These are phyloP conservation scores for Eugnorisma glareosa DNA, from an alignment of 2,888 invertebrate species.

Conservation along the genomic window DNA sequence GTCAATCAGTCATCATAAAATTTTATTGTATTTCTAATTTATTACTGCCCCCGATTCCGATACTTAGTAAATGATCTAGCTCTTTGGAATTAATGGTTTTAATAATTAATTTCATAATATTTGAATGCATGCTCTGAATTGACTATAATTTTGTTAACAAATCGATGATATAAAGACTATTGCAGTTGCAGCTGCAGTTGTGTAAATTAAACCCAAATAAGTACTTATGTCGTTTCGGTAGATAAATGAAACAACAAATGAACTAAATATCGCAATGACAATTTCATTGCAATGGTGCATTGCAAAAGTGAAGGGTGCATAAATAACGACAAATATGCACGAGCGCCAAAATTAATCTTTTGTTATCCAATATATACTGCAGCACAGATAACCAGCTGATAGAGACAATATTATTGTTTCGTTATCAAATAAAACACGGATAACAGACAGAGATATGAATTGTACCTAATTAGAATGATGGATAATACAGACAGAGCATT, in stretches of 20 bases:
- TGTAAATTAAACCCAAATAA: slow-evolving; percentile 21
- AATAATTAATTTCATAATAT: slow-evolving; percentile 42
- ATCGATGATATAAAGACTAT: neutral
- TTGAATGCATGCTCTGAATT: slow-evolving; percentile 14
- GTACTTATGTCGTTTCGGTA: neutral
- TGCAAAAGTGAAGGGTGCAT: slow-evolving; percentile 52
- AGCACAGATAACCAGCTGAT: slow-evolving; percentile 19
- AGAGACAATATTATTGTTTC: slow-evolving; percentile 1
- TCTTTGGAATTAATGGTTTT: slow-evolving; percentile 42
- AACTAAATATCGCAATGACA: slow-evolving; percentile 28
- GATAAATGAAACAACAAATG: slow-evolving; percentile 14
- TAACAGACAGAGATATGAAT: slow-evolving; percentile 10
- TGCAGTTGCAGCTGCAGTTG: slow-evolving; percentile 10
- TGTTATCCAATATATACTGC: slow-evolving; percentile 18
- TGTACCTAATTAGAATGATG: slow-evolving; percentile 8
- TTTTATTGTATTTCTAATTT: slow-evolving; percentile 58
- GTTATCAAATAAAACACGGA: slow-evolving; percentile 29
- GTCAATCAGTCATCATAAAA: slow-evolving; percentile 59
- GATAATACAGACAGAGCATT: neutral
- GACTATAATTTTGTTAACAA: slow-evolving; percentile 16
- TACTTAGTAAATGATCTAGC: slow-evolving; percentile 50
- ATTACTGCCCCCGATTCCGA: slow-evolving; percentile 45
- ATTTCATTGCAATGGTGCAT: slow-evolving; percentile 29
- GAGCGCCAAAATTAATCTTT: slow-evolving; percentile 22
- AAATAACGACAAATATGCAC: slow-evolving; percentile 31